Evolutionary conservation across 2,113 vertebrate genomes (phyloP).

Genomic region (Dolichallabes microphthalmus): DNA sequence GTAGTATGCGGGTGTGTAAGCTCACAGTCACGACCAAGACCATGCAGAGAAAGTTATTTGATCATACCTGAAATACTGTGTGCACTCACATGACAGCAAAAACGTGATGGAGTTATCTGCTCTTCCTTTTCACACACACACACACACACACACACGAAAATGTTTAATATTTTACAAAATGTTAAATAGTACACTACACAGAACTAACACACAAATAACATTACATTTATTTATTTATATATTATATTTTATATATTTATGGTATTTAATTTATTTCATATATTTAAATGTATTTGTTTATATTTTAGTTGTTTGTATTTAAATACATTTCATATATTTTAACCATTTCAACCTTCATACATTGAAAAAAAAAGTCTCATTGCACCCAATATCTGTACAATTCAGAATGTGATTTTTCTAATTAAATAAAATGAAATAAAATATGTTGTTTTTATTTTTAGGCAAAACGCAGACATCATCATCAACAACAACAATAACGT

Average conservation of each 20-base stretch:
- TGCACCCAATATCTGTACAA: not conserved
- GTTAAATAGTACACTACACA: too few relatives aligned
- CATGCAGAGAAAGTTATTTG: not conserved
- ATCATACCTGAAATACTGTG: not conserved
- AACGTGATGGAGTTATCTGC: not conserved
- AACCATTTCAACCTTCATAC: too few relatives aligned
- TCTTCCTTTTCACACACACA: not conserved
- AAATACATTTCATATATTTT: too few relatives aligned
- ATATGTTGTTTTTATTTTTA: not conserved
- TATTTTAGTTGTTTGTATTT: too few relatives aligned
- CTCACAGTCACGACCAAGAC: constrained; percentile 18
- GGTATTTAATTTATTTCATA: not conserved
- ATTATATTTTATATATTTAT: too few relatives aligned
- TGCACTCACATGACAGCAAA: not conserved
- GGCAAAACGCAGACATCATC: not conserved
- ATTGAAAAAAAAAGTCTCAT: not conserved
- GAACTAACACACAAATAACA: too few relatives aligned
- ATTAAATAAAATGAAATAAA: not conserved
- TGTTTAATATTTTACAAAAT: too few relatives aligned
- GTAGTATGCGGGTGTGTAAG: not conserved
- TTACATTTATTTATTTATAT: too few relatives aligned
- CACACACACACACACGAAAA: too few relatives aligned
- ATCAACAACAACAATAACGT: not conserved
- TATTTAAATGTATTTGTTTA: not conserved
- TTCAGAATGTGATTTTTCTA: not conserved